Base-by-base conservation (phyloP, 2,888 invertebrate species). In the Thyatira batis region DNA sequence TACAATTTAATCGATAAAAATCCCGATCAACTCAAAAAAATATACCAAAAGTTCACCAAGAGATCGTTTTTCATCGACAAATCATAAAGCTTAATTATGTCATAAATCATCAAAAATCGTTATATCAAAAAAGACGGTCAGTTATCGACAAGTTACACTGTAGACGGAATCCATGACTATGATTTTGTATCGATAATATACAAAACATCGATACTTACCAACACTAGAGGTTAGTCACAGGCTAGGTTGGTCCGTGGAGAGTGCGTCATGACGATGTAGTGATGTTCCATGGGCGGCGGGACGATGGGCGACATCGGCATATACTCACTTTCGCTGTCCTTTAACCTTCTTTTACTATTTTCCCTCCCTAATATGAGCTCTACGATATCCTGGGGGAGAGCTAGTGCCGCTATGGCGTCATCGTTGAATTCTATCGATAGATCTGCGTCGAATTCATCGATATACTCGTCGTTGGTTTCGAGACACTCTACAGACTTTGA, bases 201-300 rank as follows among this genome's bases (percentile, higher is more conserved):
- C n/a, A 28, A 20, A 48, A 27, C 20, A 48, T 48, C 48, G 48
- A 48, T 17, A 48, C 48, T 48, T 48, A 48, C 46, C 27, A 48
- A 57, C 21, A 46, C 55, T 54, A 58, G 56, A 50, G 63, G 67
- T 67, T 66, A 63, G 67, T 52, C 59, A 83, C 73, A 88, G 56
- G 88, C 87, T 62, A 83, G 71, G 55, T 89, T 83, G 25, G 87
- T 77, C 59, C 85, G 64, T 0, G 91, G 91, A n/a, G n/a, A n/a
- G n/a, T n/a, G n/a, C 10, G 89, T 87, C 91, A 92, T 92, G 13
- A 84, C 84, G 43, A 89, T 88, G 58, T 92, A 92, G 67, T 89
- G 89, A 49, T 87, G 84, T 28, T 87, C 89, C 3, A 82, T 67
- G 1, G 83, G 79, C 20, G 82, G 73, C 6, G 87, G 84, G 1